Conservation (phyloP, 2,113 vertebrate genomes). For the Physeter macrocephalus region DNA sequence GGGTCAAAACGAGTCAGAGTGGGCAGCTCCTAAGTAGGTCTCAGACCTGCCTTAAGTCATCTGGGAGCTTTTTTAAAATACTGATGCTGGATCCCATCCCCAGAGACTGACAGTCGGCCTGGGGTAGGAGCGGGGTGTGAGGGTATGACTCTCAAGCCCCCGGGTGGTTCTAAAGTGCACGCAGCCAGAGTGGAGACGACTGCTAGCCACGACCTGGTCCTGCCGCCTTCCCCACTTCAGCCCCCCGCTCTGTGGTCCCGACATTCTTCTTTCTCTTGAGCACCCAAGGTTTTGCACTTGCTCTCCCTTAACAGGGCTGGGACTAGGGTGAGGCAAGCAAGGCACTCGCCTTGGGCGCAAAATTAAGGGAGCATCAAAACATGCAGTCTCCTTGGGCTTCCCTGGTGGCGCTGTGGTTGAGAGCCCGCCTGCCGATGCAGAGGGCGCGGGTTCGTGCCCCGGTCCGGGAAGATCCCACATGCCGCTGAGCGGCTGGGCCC, state of each 20-base stretch:
- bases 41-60: no score
- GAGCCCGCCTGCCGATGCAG: no score
- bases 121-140: background rate
- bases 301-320: background rate
- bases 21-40: no score
- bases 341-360: fast-evolving
- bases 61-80: no score
- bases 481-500: no score
- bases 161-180: background rate
- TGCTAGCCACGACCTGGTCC: no score
- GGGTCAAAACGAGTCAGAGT: background rate
- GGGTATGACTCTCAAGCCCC: background rate
- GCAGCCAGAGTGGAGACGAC: background rate
- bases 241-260: background rate
- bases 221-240: no score
- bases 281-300: background rate
- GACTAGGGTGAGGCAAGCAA: background rate
- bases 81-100: no score
- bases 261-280: background rate
- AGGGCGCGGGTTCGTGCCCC: no score
- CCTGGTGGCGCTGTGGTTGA: no score
- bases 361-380: background rate
- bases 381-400: no score
- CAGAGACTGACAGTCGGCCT: background rate
- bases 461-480: no score